Evolutionary conservation across 2,113 vertebrate species (phyloP), one percentile per base, ranked within the genome.

Genomic region (Pterocles gutturalis): DNA sequence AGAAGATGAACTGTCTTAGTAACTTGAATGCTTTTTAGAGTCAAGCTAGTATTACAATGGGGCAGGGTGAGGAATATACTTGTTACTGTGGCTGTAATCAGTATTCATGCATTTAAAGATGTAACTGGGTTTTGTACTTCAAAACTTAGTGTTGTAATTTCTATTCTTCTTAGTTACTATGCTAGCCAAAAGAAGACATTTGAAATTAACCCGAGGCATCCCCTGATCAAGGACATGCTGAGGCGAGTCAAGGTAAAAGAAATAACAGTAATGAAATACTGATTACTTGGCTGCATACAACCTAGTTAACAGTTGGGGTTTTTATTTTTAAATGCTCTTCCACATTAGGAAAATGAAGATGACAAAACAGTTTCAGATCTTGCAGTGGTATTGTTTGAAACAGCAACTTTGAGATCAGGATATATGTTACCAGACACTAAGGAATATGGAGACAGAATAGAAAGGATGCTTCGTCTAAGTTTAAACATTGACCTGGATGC

Each of bases 111-210:
- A 4, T 62, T 36, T 51, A 75, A 89, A 62, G 18, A 43, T 34
- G 5, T 18, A 58, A 22, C 25, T 87, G 61, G 5, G 14, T 53
- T 31, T 24, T 72, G 15, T 81, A 19, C 45, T 81, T 75, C 9
- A 24, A 12, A 79, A 64, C 21, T 69, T 11, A 81, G 20, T 55
- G 14, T 20, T 90, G 17, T 13, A 31, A 66, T 45, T 91, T 89
- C 11, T 87, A 7, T 43, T 66, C 26, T 66, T 96, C 93, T 57
- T 90, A 99, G 99, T 97, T 99, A 99, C 57, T 99, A 99, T 18
- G 99, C 99, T 76, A 99, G 99, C 96, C 99, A 99, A 96, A 99
- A 99, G 98, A 99, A 99, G 97, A 99, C 99, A 31, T 98, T 99
- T 96, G 99, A 99, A 98, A 98, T 99, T 89, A 99, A 99, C 92